Percentiles rank a stretch among this genome's conserved stretches.
These are phyloP conservation scores for Ptiloglossa arizonensis DNA, from an alignment of 1,140 invertebrate genomes.

Conservation along the genomic window DNA sequence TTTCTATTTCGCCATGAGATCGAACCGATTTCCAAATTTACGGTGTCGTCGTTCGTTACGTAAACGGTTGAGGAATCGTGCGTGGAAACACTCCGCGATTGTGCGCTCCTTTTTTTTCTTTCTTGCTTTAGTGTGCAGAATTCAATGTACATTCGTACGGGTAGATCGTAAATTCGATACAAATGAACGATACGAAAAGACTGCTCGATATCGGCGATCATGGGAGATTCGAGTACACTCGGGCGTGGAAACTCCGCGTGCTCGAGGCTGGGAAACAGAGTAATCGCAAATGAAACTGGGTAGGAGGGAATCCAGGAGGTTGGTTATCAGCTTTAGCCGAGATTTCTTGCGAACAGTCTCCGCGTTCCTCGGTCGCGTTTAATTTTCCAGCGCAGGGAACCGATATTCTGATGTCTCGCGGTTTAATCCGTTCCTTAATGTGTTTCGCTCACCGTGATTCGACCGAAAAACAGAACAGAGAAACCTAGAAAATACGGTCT, in stretches of 20 bases:
- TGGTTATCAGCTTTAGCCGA: conserved; percentile 21
- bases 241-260: neutral
- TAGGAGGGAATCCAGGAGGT: neutral
- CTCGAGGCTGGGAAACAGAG: neutral
- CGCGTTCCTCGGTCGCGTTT: conserved; percentile 14
- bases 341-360: conserved; percentile 28
- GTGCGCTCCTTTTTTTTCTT: too few species aligned
- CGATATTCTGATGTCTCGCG: conserved; percentile 13
- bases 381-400: conserved; percentile 8
- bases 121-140: too few species aligned
- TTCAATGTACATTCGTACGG: too few species aligned
- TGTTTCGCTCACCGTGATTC: conserved; percentile 4
- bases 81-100: too few species aligned
- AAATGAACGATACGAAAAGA: neutral
- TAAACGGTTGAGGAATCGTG: too few species aligned
- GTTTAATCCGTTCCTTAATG: conserved; percentile 15
- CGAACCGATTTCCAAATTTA: too few species aligned
- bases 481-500: too few species aligned
- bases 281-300: conserved; percentile 17
- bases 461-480: neutral
- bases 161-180: neutral
- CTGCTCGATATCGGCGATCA: neutral
- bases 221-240: neutral
- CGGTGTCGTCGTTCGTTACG: too few species aligned
- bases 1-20: too few species aligned